Base-by-base conservation (phyloP, 2,888 invertebrate species). In the Hyposoter dolosus region DNA sequence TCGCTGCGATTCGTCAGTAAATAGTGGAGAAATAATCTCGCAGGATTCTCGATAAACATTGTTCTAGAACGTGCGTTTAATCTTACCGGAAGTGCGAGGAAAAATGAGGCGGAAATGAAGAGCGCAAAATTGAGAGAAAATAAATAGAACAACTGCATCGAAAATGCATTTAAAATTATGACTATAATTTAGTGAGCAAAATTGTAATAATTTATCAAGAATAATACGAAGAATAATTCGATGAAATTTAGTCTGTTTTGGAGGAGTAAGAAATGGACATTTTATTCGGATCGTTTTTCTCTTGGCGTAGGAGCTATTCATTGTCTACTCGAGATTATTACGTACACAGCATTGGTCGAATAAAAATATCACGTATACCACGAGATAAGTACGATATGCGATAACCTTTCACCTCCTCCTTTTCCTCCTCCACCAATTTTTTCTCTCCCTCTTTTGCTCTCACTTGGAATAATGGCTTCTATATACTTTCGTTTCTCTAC, bases 331-430 rank as follows among this genome's bases (percentile, higher is more conserved):
- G 56, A 78, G 78, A 78, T 78, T 78, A 45, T 69, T 68, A 78
- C 35, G 43, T 32, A 12, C 69, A 56, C 53, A 50, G 35, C 40
- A 68, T 66, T 53, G 53, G 19, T 43, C 40, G 66, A 79, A 74
- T 75, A 63, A 79, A 84, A 79, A 79, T 75, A 53, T 60, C 68
- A 53, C 80, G 69, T 69, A 71, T 60, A 77, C 68, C 45, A 68
- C 66, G 45, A 85, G 81, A 85, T 84, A 84, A 84, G 72, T 76
- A 65, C 72, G 79, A 83, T 63, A 50, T 60, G 82, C 83, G 86
- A 86, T 86, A 86, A 86, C 83, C 86, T 86, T 78, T 83, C 65
- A 75, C 77, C 79, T 86, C 78, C 86, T 23, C 83, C 75, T 63
- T 28, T 43, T 53, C 17, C 76, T 50, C 63, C 23, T 56, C 23